Evolutionary conservation across 53 echinoderm and acorn worm species (phyloP).

Genomic region (Temnopleurus reevesii): DNA sequence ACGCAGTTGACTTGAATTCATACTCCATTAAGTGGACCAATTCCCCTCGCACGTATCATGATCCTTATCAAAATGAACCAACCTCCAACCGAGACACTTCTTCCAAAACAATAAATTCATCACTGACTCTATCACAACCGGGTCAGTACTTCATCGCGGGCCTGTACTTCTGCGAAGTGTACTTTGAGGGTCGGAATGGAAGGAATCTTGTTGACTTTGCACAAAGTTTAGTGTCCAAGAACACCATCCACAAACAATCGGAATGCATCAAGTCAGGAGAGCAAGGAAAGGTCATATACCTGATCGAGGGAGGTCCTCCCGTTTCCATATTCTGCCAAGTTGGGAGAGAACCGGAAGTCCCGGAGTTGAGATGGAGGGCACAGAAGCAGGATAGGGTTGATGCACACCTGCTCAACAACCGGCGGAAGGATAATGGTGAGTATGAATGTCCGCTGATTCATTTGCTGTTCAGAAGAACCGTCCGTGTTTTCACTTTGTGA

Average conservation of each 20-base stretch:
- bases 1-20: neutral
- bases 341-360: neutral
- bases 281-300: neutral
- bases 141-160: neutral
- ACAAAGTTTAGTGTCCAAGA: neutral
- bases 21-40: neutral
- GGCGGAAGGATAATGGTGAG: neutral
- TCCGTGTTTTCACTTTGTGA: too few species aligned
- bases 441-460: too few species aligned
- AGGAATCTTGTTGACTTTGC: neutral
- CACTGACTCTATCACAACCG: neutral
- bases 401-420: neutral
- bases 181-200: constrained; percentile 6
- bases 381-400: too few species aligned
- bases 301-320: neutral
- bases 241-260: neutral
- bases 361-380: neutral
- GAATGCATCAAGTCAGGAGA: neutral
- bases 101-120: neutral
- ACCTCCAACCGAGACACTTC: neutral
- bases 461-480: too few species aligned
- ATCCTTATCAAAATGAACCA: neutral
- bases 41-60: neutral
- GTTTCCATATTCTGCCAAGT: neutral
- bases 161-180: neutral